Evolutionary conservation across 1,140 invertebrate species (phyloP).

Genomic region (Kradibia gibbosae): DNA sequence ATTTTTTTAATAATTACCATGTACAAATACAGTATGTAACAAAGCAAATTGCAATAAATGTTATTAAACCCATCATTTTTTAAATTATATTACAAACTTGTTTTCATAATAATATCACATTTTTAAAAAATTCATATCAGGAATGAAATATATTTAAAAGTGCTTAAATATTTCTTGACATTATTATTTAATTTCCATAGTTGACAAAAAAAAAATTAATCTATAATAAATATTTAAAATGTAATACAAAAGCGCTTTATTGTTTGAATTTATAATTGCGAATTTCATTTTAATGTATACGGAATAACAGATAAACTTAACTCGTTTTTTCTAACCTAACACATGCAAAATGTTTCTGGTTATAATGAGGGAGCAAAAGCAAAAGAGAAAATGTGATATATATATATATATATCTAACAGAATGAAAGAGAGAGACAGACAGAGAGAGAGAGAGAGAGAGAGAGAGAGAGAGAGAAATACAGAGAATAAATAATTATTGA

Average conservation of each 20-base stretch:
- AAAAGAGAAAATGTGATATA: background rate
- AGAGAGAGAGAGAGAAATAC: background rate
- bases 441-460: background rate
- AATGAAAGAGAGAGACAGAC: background rate
- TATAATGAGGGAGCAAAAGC: too few species aligned
- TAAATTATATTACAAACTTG: constrained; percentile 10
- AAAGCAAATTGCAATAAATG: constrained; percentile 61
- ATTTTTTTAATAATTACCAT: constrained; percentile 58
- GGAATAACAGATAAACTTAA: background rate
- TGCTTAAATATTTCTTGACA: background rate
- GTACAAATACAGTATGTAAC: constrained; percentile 68
- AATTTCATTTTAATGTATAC: constrained; percentile 23
- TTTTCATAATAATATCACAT: constrained; percentile 27
- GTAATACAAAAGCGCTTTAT: background rate
- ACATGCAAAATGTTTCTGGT: background rate
- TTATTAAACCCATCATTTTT: constrained; percentile 66
- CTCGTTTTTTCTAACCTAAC: constrained; percentile 28
- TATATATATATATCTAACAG: too few species aligned
- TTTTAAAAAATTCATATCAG: background rate
- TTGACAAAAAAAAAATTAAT: background rate
- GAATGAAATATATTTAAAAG: background rate
- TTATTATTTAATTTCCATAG: constrained; percentile 21
- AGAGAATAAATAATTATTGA: background rate
- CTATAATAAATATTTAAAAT: background rate
- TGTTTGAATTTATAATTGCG: background rate